Conservation (phyloP, 1,140 invertebrate species). For the Tribolium castaneum region DNA sequence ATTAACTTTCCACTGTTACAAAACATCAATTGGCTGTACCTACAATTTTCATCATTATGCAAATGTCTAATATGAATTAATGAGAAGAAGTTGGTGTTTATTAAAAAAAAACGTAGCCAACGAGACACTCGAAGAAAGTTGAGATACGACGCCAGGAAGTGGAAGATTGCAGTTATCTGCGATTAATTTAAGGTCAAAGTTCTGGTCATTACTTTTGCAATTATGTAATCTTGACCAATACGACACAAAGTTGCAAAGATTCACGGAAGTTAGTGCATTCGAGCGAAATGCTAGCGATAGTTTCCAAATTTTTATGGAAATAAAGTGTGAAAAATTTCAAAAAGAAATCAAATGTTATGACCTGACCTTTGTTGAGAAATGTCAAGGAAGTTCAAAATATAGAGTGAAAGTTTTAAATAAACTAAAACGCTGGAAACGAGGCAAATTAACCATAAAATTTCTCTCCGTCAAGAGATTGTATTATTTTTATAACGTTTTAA, state of each 20-base stretch:
- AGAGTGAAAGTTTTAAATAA: background rate
- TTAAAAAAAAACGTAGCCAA: background rate
- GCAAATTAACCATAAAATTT: background rate
- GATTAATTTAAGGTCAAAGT: constrained; percentile 15
- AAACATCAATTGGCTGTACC: constrained; percentile 7
- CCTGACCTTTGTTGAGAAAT: background rate
- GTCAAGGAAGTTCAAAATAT: background rate
- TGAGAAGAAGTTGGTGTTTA: background rate
- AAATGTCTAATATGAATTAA: constrained; percentile 9
- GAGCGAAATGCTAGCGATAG: too few relatives aligned
- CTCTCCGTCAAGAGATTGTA: background rate
- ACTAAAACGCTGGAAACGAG: background rate
- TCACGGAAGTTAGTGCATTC: too few relatives aligned
- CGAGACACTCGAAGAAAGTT: constrained; percentile 3
- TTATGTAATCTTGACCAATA: background rate
- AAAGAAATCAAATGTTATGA: background rate
- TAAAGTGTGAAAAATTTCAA: background rate
- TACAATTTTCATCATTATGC: constrained; percentile 26
- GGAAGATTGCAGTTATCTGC: constrained; percentile 4
- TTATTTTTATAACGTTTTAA: background rate
- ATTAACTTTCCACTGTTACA: constrained; percentile 26
- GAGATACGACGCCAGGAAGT: constrained; percentile 13
- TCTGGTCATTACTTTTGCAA: background rate
- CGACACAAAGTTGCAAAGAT: background rate
- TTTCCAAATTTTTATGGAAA: background rate